These are phyloP conservation scores for Furcula furcula DNA, from an alignment of 2,888 invertebrate species.

Conservation along the genomic window DNA sequence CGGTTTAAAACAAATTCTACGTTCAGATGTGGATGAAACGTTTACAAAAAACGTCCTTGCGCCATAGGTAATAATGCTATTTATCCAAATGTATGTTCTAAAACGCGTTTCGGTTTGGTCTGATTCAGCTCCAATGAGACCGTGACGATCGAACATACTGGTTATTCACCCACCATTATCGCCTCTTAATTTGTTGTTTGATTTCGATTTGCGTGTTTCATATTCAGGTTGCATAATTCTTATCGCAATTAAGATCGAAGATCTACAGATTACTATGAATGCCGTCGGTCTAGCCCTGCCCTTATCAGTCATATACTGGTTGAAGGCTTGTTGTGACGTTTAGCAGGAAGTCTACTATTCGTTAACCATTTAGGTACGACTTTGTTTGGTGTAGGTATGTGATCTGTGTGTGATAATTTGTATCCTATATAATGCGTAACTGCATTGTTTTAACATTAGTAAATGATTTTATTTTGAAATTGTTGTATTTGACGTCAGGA, in stretches of 20 bases:
- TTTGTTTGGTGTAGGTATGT: constrained; percentile 37
- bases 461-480: too few relatives aligned
- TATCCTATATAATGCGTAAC: constrained; percentile 17
- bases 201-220: constrained; percentile 1
- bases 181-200: constrained; percentile 1
- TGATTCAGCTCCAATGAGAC: neutral
- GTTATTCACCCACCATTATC: constrained; percentile 1
- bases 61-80: too few relatives aligned
- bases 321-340: constrained; percentile 33
- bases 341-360: constrained; percentile 47
- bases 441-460: neutral
- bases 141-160: neutral
- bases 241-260: constrained; percentile 21
- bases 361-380: constrained; percentile 38
- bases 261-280: constrained; percentile 39
- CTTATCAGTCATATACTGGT: constrained; percentile 57
- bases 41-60: too few relatives aligned
- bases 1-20: too few relatives aligned
- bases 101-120: neutral
- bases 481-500: too few relatives aligned
- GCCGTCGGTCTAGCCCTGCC: constrained; percentile 40
- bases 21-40: too few relatives aligned
- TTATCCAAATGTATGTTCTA: too few relatives aligned
- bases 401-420: constrained; percentile 17
- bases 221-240: constrained; percentile 15